Percentiles rank a stretch among this genome's conserved stretches.
Conservation (phyloP, 2,797 vertebrate genomes). For the Sebastes oblongus region DNA sequence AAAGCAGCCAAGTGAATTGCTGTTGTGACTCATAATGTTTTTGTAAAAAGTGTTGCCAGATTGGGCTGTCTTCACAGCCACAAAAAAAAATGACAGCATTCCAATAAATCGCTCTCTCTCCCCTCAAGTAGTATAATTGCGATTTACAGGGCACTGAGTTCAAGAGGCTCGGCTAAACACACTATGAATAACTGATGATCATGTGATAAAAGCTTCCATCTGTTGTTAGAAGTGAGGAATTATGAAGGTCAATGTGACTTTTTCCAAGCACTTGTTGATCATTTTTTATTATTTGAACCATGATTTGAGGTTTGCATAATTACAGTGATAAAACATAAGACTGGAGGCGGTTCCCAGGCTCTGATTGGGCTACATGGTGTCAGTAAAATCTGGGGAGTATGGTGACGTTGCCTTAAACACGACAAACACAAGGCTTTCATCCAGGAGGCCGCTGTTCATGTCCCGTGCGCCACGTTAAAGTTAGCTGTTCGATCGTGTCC, state of each 20-base stretch:
- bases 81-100: background rate
- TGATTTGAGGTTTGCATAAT: background rate
- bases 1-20: background rate
- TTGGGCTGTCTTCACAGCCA: background rate
- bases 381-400: background rate
- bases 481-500: no score
- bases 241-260: background rate
- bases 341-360: background rate
- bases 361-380: background rate
- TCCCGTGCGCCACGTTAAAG: accelerated
- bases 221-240: background rate
- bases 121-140: background rate
- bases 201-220: background rate
- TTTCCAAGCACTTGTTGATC: background rate
- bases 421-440: no score
- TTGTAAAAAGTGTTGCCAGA: background rate
- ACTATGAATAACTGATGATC: background rate
- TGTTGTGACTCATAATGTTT: background rate
- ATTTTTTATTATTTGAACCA: background rate
- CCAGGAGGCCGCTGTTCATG: no score
- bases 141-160: background rate
- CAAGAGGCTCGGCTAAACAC: background rate
- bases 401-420: no score
- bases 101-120: background rate
- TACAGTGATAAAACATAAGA: background rate